phyloP scores from a whole-genome alignment of 2,888 invertebrate genomes.

The Lasioglossum calceatum region DNA sequence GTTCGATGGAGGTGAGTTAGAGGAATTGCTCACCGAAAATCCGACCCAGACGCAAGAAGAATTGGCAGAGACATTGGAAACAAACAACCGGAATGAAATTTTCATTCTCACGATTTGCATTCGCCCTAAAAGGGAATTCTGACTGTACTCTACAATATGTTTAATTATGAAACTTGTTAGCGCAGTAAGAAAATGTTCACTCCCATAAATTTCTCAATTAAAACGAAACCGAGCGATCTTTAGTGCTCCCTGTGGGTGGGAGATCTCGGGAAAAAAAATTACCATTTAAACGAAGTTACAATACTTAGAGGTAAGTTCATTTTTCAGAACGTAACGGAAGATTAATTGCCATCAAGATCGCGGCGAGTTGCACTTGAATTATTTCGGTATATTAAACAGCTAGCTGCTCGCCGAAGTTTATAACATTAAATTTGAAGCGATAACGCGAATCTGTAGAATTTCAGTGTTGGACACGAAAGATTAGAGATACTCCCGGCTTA shows the following conservation, averaged over 20 bases:
- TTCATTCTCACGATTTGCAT: background rate
- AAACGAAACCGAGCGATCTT: background rate
- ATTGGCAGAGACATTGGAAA: too few relatives aligned
- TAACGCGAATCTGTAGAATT: background rate
- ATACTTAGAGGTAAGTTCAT: background rate
- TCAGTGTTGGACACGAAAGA: background rate
- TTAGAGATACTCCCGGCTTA: background rate
- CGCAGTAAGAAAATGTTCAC: background rate
- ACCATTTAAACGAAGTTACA: slow-evolving; percentile 15
- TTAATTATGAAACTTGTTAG: background rate
- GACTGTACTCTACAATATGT: background rate
- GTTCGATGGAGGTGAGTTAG: too few relatives aligned
- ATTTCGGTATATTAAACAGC: background rate
- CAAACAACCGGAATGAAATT: too few relatives aligned
- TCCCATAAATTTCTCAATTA: background rate
- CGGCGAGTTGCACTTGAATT: background rate
- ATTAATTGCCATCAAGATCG: slow-evolving; percentile 16
- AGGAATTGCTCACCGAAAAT: too few relatives aligned
- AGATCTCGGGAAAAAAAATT: background rate
- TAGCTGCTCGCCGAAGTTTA: background rate
- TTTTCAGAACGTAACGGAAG: slow-evolving; percentile 7
- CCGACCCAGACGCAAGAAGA: too few relatives aligned
- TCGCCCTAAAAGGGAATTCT: background rate
- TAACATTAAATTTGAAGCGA: background rate
- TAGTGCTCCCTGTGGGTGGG: background rate